Evolutionary conservation across 1,140 invertebrate species (phyloP), one percentile per base, ranked within the genome.

Genomic region (Lethrus apterus): DNA sequence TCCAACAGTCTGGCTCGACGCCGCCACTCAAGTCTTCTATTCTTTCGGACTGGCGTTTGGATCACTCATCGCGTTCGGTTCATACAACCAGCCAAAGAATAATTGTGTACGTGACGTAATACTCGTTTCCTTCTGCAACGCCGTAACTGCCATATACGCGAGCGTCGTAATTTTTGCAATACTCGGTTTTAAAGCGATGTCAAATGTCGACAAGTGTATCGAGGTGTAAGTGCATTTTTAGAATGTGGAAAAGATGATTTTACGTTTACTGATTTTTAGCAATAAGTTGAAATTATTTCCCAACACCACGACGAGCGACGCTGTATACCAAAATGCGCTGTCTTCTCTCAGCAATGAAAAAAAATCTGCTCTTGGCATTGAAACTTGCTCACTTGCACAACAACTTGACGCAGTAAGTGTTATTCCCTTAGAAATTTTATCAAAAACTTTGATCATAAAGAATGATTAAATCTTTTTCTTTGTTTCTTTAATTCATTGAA

Each of bases 11-110:
- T 95, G 93, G 93, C 70, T 93, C 55, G 91, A 93, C 64, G 92
- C 93, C 3, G 91, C 91, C 4, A 93, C 90, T 0, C 93, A 96
- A 76, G 92, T 96, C 10, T 95, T 95, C 70, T 96, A 94, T 68
- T 92, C 87, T 3, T 90, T 96, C 64, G 92, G 92, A 8, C 70
- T 94, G 52, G 92, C 89, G 11, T 96, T 94, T 65, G 92, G 92
- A 13, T 91, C 89, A 0, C 72, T 93, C 18, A 92, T 93, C 56
- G 89, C 89, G 1, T 93, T 93, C 59, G 89, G 88, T 26, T 89
- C 85, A 40, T 93, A 93, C 70, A 93, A 93, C 61, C 82, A 85
- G 3, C 83, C 86, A 1, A 83, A 91, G 63, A 93, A 93, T 70
- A 89, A 93, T 68, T 91, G 87, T 63, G 86, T 91, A 24, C 70